Base-by-base conservation (phyloP, 2,797 vertebrate species). In the Dermochelys coriacea region DNA sequence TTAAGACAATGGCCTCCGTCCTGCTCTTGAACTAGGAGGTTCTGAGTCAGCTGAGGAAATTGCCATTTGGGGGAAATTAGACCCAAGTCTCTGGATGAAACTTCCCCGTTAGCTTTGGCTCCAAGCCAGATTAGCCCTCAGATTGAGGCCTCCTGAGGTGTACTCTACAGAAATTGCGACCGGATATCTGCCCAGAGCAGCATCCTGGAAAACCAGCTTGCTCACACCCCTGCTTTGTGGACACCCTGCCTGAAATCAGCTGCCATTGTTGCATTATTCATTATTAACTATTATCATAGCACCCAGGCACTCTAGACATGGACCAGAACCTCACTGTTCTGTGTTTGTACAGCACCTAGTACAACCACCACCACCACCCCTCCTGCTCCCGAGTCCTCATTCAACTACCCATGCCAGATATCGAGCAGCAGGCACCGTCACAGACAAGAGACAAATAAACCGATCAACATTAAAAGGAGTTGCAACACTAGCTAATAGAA, bases 371-470 rank as follows among this genome's bases (percentile, higher is more conserved):
- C n/a, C n/a, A n/a, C n/a, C n/a, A n/a, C 3, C 37, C 21, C 37
- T 61, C 59, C 59, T 41, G 68, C 89, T 90, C 55, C 14, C 59
- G 37, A 97, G 94, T 86, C 90, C 87, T 94, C 80, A 12, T 84
- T 94, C 95, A 94, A 87, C 94, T 84, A 82, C 51, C 87, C 82
- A 93, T 91, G 94, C 96, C 94, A 96, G 93, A 89, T 92, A 71
- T 85, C 75, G 25, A 50, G 86, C 37, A 94, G 86, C 91, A 94
- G 86, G 25, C 74, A 95, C 89, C 51, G 82, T 75, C 79, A 50
- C 50, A 71, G 37, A 79, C 82, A 86, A 78, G 78, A 81, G 91
- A 95, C 81, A 92, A 94, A 55, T 45, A 91, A 68, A 68, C 34
- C 61, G 19, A 86, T 54, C 27, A 54, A 47, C 78, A 90, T 75